Base-by-base conservation (phyloP, 2,888 invertebrate species). In the Drosophila recens region DNA sequence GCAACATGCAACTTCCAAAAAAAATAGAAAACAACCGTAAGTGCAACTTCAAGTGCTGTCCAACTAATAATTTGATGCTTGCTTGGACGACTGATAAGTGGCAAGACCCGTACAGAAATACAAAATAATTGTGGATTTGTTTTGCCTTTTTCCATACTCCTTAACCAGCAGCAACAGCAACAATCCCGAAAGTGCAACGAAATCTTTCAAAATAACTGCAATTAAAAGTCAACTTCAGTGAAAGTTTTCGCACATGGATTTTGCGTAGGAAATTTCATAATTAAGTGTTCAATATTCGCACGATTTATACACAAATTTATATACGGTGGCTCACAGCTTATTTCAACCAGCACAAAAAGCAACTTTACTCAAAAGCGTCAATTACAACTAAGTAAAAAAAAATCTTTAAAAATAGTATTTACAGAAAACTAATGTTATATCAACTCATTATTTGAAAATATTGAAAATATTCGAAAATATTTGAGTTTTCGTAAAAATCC, bases 151-250 rank as follows among this genome's bases (percentile, higher is more conserved):
- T 23, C 49, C 15, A 42, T 40, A 53, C 56, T 30, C 45, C 11
- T 36, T 45, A 36, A 43, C 40, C 57, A 33, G 56, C 48, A 51
- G 75, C 48, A 51, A 43, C 57, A 33, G 56, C 48, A 51, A 76
- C 48, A 51, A 75, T 67, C 63, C 70, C 69, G 61, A 48, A 46
- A 34, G 36, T 65, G 67, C 72, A 72, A 67, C 57, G 57, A 72
- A 75, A 75, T 66, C 73, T 63, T 38, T 34, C 34, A 27, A 68
- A 62, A 61, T 64, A 53, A 64, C 78, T 33, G 70, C 81, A 85
- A 88, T 85, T 85, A 88, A 82, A 87, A 71, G 48, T 53, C 66
- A 59, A 73, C 58, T 75, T 65, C 36, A 74, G 87, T 79, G 84
- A 86, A 86, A 86, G 89, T 86, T 89, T 61, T 79, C 62, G 70